Conservation (phyloP, 2,113 vertebrate species). For the Siniperca chuatsi region DNA sequence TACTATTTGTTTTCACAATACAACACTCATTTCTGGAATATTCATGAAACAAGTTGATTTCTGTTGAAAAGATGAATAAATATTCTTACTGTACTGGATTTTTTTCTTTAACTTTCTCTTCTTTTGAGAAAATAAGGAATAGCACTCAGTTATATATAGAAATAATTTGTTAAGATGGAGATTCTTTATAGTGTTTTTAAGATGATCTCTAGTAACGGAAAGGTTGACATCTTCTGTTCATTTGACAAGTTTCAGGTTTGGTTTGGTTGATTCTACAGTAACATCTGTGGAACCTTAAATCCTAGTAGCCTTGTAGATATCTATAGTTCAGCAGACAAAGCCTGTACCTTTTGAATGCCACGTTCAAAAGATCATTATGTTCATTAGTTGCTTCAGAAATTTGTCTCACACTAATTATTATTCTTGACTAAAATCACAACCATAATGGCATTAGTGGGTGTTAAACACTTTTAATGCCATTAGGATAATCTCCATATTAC, state of each 20-base stretch:
- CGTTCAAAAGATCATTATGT: neutral
- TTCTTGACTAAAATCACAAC: neutral
- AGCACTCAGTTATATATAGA: neutral
- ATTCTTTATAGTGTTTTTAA: neutral
- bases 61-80: neutral
- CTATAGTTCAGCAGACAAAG: too few species aligned
- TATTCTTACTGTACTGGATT: too few species aligned
- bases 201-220: neutral
- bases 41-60: neutral
- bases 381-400: neutral
- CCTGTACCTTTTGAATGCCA: neutral
- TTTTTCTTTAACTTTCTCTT: too few species aligned
- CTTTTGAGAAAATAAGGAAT: neutral
- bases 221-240: neutral
- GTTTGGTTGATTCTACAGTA: neutral
- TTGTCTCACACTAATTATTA: neutral
- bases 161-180: neutral
- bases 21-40: neutral
- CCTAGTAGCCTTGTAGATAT: neutral
- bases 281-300: neutral
- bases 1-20: neutral
- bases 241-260: neutral
- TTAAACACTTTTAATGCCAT: conserved; percentile 31
- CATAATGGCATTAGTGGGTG: conserved; percentile 40
- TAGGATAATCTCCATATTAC: conserved; percentile 23